Evolutionary conservation across 2,888 invertebrate species (phyloP), one percentile per base, ranked within the genome.

Genomic region (Zygogramma bicolorata): DNA sequence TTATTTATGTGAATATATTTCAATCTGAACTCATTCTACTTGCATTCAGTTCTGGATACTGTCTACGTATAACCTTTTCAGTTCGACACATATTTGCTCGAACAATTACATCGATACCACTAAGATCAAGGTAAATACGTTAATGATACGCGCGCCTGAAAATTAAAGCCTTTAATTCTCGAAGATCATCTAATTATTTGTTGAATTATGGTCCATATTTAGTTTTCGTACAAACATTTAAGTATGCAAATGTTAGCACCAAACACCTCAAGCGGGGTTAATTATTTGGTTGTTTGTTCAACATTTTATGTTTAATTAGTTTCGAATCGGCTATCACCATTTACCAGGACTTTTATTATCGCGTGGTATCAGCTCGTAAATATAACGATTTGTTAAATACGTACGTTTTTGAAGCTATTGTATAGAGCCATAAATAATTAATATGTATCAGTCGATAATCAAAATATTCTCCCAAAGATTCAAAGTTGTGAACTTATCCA

Each of bases 261-360:
- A 5, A 15, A 10, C 46, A 63, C 27, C 31, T 46, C 1, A 1
- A 3, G 31, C 46, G 5, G 31, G n/a, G 46, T 29, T 63, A 27
- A 63, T 63, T 63, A 63, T 29, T 15, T 46, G 27, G 18, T n/a
- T 40, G 46, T 40, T 29, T 8, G 46, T 46, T 46, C 15, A 46
- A 62, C 5, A 20, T 63, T 27, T 46, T 63, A 63, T 63, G 46
- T 4, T 22, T 63, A 63, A 63, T 63, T 63, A 63, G 63, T 46
- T 61, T 31, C 18, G 18, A 61, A 40, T 61, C 40, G 10, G 38
- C 61, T 22, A 27, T 49, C 13, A 6, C 13, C 15, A 25, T 62
- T 42, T 15, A 25, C 38, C 7, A 13, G 13, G 29, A 27, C 63
- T 29, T 63, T 42, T 42, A 62, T 62, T 27, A 18, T 22, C 25